Evolutionary conservation across 35 echinoderm and acorn worm species (phyloP), one percentile per base, ranked within the genome.

Genomic region (Diadema setosum): DNA sequence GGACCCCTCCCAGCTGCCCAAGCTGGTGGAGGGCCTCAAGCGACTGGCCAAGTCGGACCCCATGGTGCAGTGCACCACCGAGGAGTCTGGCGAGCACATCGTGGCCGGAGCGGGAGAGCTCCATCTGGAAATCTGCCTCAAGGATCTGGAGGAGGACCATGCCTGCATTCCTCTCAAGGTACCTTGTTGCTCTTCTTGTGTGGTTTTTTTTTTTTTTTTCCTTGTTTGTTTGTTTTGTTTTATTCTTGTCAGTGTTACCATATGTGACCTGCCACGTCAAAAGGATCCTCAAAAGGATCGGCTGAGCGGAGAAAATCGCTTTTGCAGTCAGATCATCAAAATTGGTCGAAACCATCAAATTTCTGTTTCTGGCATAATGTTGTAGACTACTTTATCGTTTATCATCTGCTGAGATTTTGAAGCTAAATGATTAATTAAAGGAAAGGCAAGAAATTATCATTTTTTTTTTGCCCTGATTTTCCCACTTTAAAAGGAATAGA

Each of bases 121-220:
- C 26, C 96, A 99, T 85, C 81, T 99, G 74, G 96, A 99, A 61
- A 99, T 99, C 63, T 99, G 96, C 50, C 87, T 99, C 52, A 99
- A 99, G 44, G 96, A 99, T 89, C 65, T 99, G 89, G 96, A 99
- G 83, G 96, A 99, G 57, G 96, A 99, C 36, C 96, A 99, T 78
- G 96, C 96, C 67, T 78, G 90, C 44, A 89, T 99, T 34, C 96
- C 96, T 9, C 67, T 99, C 2, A 99, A 93, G 91, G 94, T 97
- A 58, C 21, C 20, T 16, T 65, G 7, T 21, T 34, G 3, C 2
- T 26, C 31, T 18, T 29, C 31, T 31, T 67, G 31, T 31, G 20
- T 67, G 24, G 21, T 60, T 5, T 60, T 60, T 23, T 24, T 60
- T 60, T 27, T 26, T 27, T 60, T 5, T 60, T 5, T 60, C 57